Conservation (phyloP, 2,888 invertebrate species). For the Alloscopus bannaensis region DNA sequence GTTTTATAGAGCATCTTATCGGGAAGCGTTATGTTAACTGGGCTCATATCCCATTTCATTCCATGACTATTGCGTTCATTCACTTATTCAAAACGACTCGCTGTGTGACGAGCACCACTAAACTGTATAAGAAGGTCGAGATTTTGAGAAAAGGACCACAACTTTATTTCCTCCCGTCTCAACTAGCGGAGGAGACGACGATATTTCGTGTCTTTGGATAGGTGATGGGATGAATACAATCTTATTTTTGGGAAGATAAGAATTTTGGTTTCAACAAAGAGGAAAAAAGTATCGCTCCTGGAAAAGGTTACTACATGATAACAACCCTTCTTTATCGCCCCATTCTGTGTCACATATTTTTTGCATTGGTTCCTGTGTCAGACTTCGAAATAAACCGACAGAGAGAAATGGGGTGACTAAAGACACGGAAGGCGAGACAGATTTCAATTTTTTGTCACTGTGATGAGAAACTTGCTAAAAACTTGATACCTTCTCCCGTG, state of each 20-base stretch:
- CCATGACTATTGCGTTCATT: conserved; percentile 34
- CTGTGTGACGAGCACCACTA: too few species aligned
- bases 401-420: conserved; percentile 54
- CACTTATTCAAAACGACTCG: conserved; percentile 42
- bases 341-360: conserved; percentile 32
- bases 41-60: conserved; percentile 25
- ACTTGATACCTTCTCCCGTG: too few species aligned
- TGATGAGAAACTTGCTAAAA: too few species aligned
- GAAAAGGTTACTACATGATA: conserved; percentile 16
- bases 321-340: conserved; percentile 44
- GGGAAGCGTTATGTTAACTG: conserved; percentile 7
- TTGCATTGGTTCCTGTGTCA: neutral
- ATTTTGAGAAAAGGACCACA: conserved; percentile 32
- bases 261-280: too few species aligned
- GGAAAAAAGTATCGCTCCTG: conserved; percentile 9
- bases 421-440: too few species aligned
- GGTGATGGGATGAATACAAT: conserved; percentile 39
- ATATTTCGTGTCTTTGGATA: too few species aligned
- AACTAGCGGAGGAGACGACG: too few species aligned
- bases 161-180: too few species aligned
- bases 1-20: conserved; percentile 24
- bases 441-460: too few species aligned
- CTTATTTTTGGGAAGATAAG: too few species aligned
- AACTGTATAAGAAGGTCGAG: conserved; percentile 52
- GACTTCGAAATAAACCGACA: neutral